A percentile compares a stretch with the other conserved stretches of the same genome.
Conservation (phyloP, 2,797 vertebrate genomes). For the Urosaurus nigricauda region DNA sequence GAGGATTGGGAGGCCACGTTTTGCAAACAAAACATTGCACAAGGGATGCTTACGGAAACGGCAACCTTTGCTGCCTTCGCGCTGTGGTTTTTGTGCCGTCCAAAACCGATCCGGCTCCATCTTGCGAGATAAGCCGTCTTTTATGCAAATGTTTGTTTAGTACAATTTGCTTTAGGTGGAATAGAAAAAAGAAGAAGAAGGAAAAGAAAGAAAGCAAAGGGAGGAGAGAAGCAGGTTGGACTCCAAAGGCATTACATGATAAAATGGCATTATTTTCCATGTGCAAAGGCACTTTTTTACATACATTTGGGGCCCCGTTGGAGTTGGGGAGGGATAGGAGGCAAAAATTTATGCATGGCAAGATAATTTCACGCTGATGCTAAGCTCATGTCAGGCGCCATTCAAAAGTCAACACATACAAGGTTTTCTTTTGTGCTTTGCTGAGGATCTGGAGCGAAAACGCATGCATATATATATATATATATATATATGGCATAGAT, state of each 20-base stretch:
- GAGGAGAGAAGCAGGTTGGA: neutral
- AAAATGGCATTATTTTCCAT: constrained; percentile 23
- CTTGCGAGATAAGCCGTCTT: constrained; percentile 14
- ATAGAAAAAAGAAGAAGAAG: no score
- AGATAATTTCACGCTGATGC: constrained; percentile 41
- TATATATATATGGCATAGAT: neutral
- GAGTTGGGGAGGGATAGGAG: neutral
- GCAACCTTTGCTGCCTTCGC: neutral
- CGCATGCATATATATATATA: constrained; percentile 10
- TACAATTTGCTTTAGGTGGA: constrained; percentile 1
- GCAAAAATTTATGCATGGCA: constrained; percentile 33
- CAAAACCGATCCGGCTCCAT: neutral
- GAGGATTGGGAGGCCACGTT: rapidly evolving
- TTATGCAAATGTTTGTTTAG: constrained; percentile 38
- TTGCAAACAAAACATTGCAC: neutral
- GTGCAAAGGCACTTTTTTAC: neutral
- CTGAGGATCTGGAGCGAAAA: neutral
- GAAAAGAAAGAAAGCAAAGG: rapidly evolving
- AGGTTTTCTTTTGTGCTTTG: constrained; percentile 19
- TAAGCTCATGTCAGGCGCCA: constrained; percentile 21
- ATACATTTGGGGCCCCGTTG: neutral
- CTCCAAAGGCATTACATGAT: constrained; percentile 32
- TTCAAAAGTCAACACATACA: constrained; percentile 26
- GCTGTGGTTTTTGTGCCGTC: neutral
- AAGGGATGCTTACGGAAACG: rapidly evolving